phyloP scores from a whole-genome alignment of 2,888 invertebrate genomes.

The Amphipoea lucens region DNA sequence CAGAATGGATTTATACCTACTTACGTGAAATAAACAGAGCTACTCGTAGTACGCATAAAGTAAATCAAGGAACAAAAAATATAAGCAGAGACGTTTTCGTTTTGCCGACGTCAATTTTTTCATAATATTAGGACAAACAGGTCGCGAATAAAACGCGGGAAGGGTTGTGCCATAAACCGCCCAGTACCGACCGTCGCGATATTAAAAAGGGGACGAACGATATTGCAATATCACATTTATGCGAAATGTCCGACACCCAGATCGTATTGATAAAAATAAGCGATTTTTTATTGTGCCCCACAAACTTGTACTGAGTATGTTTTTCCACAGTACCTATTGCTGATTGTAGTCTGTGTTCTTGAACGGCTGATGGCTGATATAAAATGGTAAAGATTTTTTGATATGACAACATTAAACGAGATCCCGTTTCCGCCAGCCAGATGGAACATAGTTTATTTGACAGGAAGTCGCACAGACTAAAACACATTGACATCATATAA shows the following conservation, averaged over 20 bases:
- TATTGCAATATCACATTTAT: conserved; percentile 91
- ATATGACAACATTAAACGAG: conserved; percentile 42
- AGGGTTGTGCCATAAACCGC: conserved; percentile 90
- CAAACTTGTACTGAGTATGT: conserved; percentile 78
- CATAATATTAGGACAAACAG: conserved; percentile 90
- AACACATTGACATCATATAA: conserved; percentile 8
- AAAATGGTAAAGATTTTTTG: conserved; percentile 51
- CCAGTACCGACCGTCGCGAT: conserved; percentile 89
- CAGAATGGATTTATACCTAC: conserved; percentile 11
- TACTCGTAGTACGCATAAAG: conserved; percentile 32
- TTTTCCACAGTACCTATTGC: conserved; percentile 69
- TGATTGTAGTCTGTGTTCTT: conserved; percentile 70
- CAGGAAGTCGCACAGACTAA: conserved; percentile 32
- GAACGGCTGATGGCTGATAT: conserved; percentile 62
- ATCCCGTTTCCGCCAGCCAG: conserved; percentile 30
- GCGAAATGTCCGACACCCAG: conserved; percentile 90
- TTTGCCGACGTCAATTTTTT: conserved; percentile 89
- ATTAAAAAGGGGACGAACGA: conserved; percentile 90
- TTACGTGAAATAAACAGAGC: conserved; percentile 20
- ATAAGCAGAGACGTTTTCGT: conserved; percentile 81
- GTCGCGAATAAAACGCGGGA: conserved; percentile 90
- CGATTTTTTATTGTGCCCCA: conserved; percentile 89
- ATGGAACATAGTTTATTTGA: conserved; percentile 23
- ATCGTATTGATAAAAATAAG: conserved; percentile 91
- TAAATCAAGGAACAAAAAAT: conserved; percentile 72